phyloP scores from a whole-genome alignment of 2,797 vertebrate species.

The Podarcis siculus region DNA sequence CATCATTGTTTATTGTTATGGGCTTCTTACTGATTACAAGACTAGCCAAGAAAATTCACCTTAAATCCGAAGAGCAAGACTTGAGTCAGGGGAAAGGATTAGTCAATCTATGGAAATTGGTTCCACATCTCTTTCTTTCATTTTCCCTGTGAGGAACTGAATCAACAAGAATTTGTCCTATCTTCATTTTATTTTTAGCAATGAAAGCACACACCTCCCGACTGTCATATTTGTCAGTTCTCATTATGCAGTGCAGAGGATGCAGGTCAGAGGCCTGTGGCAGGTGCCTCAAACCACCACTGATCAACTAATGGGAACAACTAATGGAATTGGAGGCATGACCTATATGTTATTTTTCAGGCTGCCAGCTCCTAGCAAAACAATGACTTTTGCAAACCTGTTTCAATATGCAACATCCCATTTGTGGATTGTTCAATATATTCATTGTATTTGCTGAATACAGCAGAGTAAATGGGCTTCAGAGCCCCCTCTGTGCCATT shows the following conservation, averaged over 20 bases:
- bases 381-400: neutral
- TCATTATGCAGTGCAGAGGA: neutral
- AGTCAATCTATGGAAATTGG: neutral
- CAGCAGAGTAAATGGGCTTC: neutral
- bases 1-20: neutral
- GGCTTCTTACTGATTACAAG: neutral
- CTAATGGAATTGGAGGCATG: slow-evolving; percentile 4
- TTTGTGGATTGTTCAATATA: slow-evolving; percentile 5
- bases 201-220: neutral
- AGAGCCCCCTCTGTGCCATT: neutral
- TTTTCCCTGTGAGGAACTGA: neutral
- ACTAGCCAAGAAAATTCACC: neutral
- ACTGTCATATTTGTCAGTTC: neutral
- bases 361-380: neutral
- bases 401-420: slow-evolving; percentile 11
- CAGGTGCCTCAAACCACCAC: neutral
- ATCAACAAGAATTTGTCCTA: neutral
- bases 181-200: neutral
- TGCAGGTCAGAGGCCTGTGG: neutral
- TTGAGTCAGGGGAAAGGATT: neutral
- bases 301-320: slow-evolving; percentile 24
- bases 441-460: neutral
- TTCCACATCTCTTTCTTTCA: neutral
- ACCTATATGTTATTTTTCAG: slow-evolving; percentile 21
- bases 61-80: neutral